A percentile compares a stretch with the other conserved stretches of the same genome.
These are phyloP conservation scores for Homarus gammarus DNA, from an alignment of 2,888 invertebrate genomes.

Conservation along the genomic window DNA sequence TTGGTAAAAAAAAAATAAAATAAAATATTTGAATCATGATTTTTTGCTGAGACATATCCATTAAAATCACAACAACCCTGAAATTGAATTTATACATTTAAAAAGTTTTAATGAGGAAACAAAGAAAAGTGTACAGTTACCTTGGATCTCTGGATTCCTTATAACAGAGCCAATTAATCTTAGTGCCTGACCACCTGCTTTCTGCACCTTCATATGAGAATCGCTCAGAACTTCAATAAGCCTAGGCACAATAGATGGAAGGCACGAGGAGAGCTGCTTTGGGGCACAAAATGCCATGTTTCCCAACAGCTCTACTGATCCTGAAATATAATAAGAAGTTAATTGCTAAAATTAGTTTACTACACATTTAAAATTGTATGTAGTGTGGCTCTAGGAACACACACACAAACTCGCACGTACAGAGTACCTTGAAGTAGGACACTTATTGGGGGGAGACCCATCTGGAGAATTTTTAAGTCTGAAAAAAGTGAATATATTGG, in stretches of 20 bases:
- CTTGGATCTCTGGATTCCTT: conserved; percentile 98
- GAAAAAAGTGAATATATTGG: too few species aligned
- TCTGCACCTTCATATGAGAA: conserved; percentile 97
- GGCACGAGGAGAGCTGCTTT: conserved; percentile 97
- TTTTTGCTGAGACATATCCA: too few species aligned
- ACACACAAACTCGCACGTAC: too few species aligned
- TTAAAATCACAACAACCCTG: too few species aligned
- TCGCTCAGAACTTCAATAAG: conserved; percentile 92
- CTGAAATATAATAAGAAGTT: conserved; percentile 79
- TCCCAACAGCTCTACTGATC: conserved; percentile 96
- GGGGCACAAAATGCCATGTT: conserved; percentile 99
- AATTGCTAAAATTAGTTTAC: background rate
- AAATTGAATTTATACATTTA: too few species aligned
- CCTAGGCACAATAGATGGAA: conserved; percentile 98
- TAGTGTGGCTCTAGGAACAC: too few species aligned
- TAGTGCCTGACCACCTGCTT: conserved; percentile 96
- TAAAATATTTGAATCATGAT: too few species aligned
- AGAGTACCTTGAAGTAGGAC: too few species aligned
- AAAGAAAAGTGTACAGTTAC: conserved; percentile 78
- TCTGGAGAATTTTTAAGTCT: too few species aligned
- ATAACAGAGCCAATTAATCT: conserved; percentile 98
- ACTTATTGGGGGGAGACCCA: too few species aligned
- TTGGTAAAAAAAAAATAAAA: too few species aligned
- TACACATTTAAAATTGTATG: background rate
- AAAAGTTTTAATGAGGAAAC: background rate